Conservation (phyloP, 2,888 invertebrate genomes). For the Machimus atricapillus region DNA sequence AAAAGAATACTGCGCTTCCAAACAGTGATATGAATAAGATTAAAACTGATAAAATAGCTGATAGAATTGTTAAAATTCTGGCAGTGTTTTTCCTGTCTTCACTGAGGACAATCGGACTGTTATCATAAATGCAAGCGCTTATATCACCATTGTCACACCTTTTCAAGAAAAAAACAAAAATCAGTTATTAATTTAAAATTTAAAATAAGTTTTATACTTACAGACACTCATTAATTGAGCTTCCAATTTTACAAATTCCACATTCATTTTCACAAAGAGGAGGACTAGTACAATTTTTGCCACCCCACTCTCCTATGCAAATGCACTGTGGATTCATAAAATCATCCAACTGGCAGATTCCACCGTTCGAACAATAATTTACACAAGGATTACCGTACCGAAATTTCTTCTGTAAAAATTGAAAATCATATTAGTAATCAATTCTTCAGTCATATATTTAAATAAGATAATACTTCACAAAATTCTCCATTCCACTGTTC, state of each 20-base stretch:
- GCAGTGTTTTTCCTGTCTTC: slow-evolving; percentile 52
- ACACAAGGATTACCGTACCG: slow-evolving; percentile 71
- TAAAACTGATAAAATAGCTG: slow-evolving; percentile 55
- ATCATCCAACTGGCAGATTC: slow-evolving; percentile 67
- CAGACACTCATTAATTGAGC: slow-evolving; percentile 61
- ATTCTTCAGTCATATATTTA: background rate
- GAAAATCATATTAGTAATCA: background rate
- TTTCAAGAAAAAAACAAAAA: background rate
- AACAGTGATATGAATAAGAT: slow-evolving; percentile 56
- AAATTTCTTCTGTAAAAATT: slow-evolving; percentile 62
- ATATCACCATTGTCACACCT: slow-evolving; percentile 56
- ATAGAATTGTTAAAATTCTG: slow-evolving; percentile 56
- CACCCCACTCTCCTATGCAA: slow-evolving; percentile 68
- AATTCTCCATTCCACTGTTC: slow-evolving; percentile 66
- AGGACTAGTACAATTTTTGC: slow-evolving; percentile 65
- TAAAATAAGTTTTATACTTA: slow-evolving; percentile 49
- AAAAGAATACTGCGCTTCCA: slow-evolving; percentile 57
- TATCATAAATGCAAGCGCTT: slow-evolving; percentile 58
- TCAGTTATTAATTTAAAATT: background rate
- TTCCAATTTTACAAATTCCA: slow-evolving; percentile 58
- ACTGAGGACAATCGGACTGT: slow-evolving; percentile 58
- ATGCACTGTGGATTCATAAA: slow-evolving; percentile 65
- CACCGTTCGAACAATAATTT: slow-evolving; percentile 66
- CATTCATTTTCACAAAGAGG: slow-evolving; percentile 58
- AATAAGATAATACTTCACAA: slow-evolving; percentile 62